Percentiles rank a stretch among this genome's conserved stretches.
Conservation (phyloP, 2,797 vertebrate species). For the Sebastes flavidus region DNA sequence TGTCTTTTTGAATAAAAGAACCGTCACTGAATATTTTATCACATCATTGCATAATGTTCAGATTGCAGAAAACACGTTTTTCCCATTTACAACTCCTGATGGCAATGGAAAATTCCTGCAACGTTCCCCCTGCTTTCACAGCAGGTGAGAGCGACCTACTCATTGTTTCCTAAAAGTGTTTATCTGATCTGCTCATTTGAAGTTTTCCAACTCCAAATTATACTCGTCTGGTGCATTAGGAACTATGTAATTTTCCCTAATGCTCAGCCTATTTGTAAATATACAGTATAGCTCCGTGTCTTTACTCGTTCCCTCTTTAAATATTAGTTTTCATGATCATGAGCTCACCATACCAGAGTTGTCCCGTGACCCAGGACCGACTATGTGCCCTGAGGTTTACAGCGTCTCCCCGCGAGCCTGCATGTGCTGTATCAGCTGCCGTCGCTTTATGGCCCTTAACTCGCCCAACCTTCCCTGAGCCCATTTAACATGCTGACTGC, state of each 20-base stretch:
- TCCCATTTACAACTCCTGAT: background rate
- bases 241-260: constrained; percentile 30
- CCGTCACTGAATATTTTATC: background rate
- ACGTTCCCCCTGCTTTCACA: background rate
- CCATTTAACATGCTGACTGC: constrained; percentile 77
- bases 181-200: constrained; percentile 13
- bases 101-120: background rate
- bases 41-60: background rate
- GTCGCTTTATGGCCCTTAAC: constrained; percentile 66
- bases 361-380: constrained; percentile 23
- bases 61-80: background rate
- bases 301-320: constrained; percentile 45
- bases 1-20: background rate
- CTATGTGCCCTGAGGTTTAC: constrained; percentile 32
- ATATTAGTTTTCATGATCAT: constrained; percentile 66
- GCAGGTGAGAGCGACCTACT: background rate
- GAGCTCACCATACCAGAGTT: constrained; percentile 48
- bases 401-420: constrained; percentile 35
- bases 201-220: constrained; percentile 12
- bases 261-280: constrained; percentile 34
- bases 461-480: constrained; percentile 59
- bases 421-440: constrained; percentile 60
- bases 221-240: background rate
- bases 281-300: constrained; percentile 6
- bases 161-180: background rate